Evolutionary conservation across 2,888 invertebrate genomes (phyloP).

Genomic region (Apotomis betuletana): DNA sequence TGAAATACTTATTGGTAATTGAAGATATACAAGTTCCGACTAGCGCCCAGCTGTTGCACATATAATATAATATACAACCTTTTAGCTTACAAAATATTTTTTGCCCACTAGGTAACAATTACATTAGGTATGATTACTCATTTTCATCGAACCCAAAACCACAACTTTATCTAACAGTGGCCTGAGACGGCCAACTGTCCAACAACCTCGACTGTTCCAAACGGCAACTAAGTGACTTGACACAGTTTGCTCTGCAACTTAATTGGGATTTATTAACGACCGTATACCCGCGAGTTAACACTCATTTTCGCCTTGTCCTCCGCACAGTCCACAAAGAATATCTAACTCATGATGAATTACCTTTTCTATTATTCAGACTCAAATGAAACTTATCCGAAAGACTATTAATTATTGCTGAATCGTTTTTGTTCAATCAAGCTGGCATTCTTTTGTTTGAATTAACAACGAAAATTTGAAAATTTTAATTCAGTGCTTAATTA

Average conservation of each 20-base stretch:
- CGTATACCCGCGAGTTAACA: slow-evolving; percentile 19
- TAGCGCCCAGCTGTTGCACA: too few relatives aligned
- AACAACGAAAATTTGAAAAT: slow-evolving; percentile 18
- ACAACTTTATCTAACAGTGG: slow-evolving; percentile 1
- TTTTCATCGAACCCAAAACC: not conserved
- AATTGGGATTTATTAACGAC: slow-evolving; percentile 18
- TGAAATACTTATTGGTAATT: too few relatives aligned
- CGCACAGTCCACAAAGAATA: slow-evolving; percentile 29
- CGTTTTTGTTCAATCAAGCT: slow-evolving; percentile 36
- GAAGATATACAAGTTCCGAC: too few relatives aligned
- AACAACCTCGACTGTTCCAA: slow-evolving; percentile 28
- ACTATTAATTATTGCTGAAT: slow-evolving; percentile 45
- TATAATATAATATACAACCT: too few relatives aligned
- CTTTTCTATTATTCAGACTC: slow-evolving; percentile 46
- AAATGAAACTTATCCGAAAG: slow-evolving; percentile 42
- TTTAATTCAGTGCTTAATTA: slow-evolving; percentile 2
- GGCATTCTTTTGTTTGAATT: slow-evolving; percentile 33
- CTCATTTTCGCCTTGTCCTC: slow-evolving; percentile 16
- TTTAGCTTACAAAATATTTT: too few relatives aligned
- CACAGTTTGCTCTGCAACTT: slow-evolving; percentile 15
- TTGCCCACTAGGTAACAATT: too few relatives aligned
- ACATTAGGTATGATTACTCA: not conserved
- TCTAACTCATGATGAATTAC: slow-evolving; percentile 49
- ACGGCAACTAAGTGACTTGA: slow-evolving; percentile 27
- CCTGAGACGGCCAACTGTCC: slow-evolving; percentile 5